phyloP scores from a whole-genome alignment of 2,888 invertebrate species.

The Trilocha varians region DNA sequence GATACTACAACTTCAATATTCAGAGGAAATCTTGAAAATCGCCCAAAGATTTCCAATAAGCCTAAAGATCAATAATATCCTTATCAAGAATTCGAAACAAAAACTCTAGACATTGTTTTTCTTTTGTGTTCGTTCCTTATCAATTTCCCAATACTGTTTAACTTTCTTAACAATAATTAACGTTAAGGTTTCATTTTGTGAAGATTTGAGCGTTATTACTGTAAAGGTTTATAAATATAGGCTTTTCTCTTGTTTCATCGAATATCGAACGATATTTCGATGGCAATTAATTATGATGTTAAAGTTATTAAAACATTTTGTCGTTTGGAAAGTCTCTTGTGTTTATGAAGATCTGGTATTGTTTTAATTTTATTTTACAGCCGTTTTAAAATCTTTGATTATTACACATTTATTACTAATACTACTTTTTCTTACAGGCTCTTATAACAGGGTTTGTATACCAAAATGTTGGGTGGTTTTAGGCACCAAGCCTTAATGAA shows the following conservation, averaged over 20 bases:
- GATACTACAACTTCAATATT: too few species aligned
- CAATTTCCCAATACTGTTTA: conserved; percentile 3
- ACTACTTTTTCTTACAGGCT: neutral
- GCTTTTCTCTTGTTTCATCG: neutral
- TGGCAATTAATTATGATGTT: neutral
- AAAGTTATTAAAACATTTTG: neutral
- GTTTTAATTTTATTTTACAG: too few species aligned
- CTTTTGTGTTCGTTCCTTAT: conserved; percentile 15
- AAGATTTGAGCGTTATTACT: conserved; percentile 13
- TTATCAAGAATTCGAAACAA: conserved; percentile 7
- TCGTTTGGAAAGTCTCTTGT: neutral
- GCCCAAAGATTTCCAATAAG: neutral
- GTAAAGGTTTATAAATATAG: too few species aligned
- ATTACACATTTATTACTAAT: neutral
- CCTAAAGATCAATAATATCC: conserved; percentile 3
- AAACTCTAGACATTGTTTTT: conserved; percentile 9
- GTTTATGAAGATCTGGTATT: neutral
- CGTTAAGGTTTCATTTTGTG: conserved; percentile 6
- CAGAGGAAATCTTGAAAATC: too few species aligned
- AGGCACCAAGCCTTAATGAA: too few species aligned
- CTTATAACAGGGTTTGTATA: neutral
- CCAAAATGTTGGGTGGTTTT: too few species aligned
- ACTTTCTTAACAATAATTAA: conserved; percentile 3
- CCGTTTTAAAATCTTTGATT: neutral
- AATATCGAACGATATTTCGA: neutral